Evolutionary conservation across 1,140 invertebrate genomes (phyloP).

Genomic region (Caenorhabditis elegans): WBcel235 BX284605.5:18517501-18518000

Average conservation of each 20-base stretch:
- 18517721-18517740: slow-evolving; percentile 57
- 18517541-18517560: neutral
- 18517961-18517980: too few relatives aligned
- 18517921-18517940: too few relatives aligned
- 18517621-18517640: slow-evolving; percentile 75
- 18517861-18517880: too few relatives aligned
- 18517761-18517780: neutral
- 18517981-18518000: too few relatives aligned
- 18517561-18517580: too few relatives aligned
- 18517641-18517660: slow-evolving; percentile 73
- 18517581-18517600: slow-evolving; percentile 11
- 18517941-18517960: too few relatives aligned
- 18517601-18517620: slow-evolving; percentile 72
- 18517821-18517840: too few relatives aligned
- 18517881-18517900: too few relatives aligned
- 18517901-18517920: too few relatives aligned
- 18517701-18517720: slow-evolving; percentile 50
- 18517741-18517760: neutral
- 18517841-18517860: too few relatives aligned
- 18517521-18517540: neutral
- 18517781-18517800: too few relatives aligned
- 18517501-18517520: neutral
- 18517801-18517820: too few relatives aligned
- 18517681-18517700: slow-evolving; percentile 50
- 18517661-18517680: slow-evolving; percentile 52